Base-by-base conservation (phyloP, 2,113 vertebrate species). In the Cettia cetti region DNA sequence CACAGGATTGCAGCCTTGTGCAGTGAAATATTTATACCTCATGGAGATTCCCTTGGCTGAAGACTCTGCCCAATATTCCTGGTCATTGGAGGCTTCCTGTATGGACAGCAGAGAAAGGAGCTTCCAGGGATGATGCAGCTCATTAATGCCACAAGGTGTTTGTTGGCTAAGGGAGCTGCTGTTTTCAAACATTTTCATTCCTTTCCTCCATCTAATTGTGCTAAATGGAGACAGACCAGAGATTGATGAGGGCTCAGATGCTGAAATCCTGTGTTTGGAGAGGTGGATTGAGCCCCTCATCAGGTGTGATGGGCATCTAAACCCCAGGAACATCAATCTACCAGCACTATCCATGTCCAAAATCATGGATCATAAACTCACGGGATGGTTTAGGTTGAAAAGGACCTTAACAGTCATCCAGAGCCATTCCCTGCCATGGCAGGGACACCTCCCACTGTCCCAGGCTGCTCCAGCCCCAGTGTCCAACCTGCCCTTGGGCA, bases 371-470 rank as follows among this genome's bases (percentile, higher is more conserved):
- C 11, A 11, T 45, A 17, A 13, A 63, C 42, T 53, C 27, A 35
- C 22, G 63, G 28, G 27, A 27, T 39, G 28, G 14, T 49, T 81
- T 47, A 42, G 22, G 27, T 17, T 13, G n/a, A 37, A 31, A 53
- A 8, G 10, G 20, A 44, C 6, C 33, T 23, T 9, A 54, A 30
- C 1, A 3, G 33, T 5, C 33, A 54, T 12, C 49, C 61, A 19
- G 2, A 0, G 1, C 47, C 19, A 28, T 10, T 39, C 28, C 30
- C 9, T 6, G 60, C 33, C 39, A 30, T 35, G 49, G 18, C 49
- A 79, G 60, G 47, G 39, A 23, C 49, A 18, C 19, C 30, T 63
- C 0, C 18, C 76, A 28, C 22, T 35, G 56, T 59, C 56, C 56
- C 56, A 59, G 56, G n/a, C 56, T 59, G 56, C n/a, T 24, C 56